Conservation (phyloP, 1,140 invertebrate species). For the Calliopsis andreniformis region DNA sequence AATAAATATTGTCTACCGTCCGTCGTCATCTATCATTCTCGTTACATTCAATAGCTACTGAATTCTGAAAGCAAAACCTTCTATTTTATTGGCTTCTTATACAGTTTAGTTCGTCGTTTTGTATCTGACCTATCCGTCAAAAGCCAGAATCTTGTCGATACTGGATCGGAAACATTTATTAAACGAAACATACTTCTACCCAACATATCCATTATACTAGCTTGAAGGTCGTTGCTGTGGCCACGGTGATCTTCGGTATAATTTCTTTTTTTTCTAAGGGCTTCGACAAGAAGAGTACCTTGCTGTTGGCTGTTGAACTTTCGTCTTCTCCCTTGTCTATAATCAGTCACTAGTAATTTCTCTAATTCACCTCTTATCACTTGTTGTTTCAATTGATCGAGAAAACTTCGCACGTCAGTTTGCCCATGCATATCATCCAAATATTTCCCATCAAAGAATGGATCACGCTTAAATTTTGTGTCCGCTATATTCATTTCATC, state of each 20-base stretch:
- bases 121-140: no score
- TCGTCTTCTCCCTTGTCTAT: slow-evolving; percentile 75
- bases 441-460: not conserved
- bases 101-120: no score
- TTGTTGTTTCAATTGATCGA: slow-evolving; percentile 69
- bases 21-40: not conserved
- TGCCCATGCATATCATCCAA: slow-evolving; percentile 31
- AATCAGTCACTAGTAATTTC: slow-evolving; percentile 65
- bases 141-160: no score
- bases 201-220: slow-evolving; percentile 90
- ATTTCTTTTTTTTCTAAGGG: slow-evolving; percentile 85
- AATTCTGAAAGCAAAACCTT: not conserved
- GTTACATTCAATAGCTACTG: not conserved
- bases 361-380: slow-evolving; percentile 59
- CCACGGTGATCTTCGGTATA: slow-evolving; percentile 77
- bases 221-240: slow-evolving; percentile 82
- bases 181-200: slow-evolving; percentile 87
- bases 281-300: slow-evolving; percentile 87
- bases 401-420: slow-evolving; percentile 63
- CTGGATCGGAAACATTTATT: no score
- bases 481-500: not conserved
- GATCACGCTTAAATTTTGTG: not conserved
- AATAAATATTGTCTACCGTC: not conserved
- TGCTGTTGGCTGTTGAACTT: slow-evolving; percentile 87
- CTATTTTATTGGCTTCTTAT: not conserved